A percentile compares a stretch with the other conserved stretches of the same genome.
phyloP scores from a whole-genome alignment of 2,888 invertebrate species.

The Luperina nickerlii region DNA sequence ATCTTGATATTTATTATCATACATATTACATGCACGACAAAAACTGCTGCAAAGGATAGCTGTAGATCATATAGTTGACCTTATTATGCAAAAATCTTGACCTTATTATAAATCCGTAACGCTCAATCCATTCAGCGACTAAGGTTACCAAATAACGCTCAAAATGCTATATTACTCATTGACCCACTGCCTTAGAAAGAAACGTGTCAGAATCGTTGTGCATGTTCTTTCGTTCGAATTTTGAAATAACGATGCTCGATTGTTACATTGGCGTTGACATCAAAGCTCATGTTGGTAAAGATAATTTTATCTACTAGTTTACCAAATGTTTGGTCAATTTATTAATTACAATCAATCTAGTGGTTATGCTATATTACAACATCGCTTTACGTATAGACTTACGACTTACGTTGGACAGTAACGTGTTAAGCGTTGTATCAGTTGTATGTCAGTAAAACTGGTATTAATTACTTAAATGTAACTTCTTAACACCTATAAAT shows the following conservation, averaged over 20 bases:
- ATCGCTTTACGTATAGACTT: constrained; percentile 39
- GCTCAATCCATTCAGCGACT: constrained; percentile 32
- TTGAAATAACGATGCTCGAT: constrained; percentile 61
- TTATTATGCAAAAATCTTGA: constrained; percentile 49
- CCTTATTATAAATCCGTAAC: constrained; percentile 50
- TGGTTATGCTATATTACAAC: constrained; percentile 50
- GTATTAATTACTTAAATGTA: constrained; percentile 16
- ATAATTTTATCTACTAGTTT: constrained; percentile 36
- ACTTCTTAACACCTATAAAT: neutral
- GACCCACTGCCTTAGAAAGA: constrained; percentile 65
- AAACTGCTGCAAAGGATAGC: constrained; percentile 30
- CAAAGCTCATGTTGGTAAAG: constrained; percentile 52
- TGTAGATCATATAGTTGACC: constrained; percentile 21
- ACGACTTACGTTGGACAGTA: constrained; percentile 47
- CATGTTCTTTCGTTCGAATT: constrained; percentile 59
- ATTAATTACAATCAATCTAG: constrained; percentile 56
- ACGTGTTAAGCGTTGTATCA: constrained; percentile 27
- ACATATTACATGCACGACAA: constrained; percentile 8
- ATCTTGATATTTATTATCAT: neutral
- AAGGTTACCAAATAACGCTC: constrained; percentile 56
- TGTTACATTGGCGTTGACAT: constrained; percentile 58
- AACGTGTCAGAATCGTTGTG: constrained; percentile 58
- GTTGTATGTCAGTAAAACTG: constrained; percentile 35
- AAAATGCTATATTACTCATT: constrained; percentile 56
- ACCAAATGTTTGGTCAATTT: constrained; percentile 53